Base-by-base conservation (phyloP, 2,888 invertebrate genomes). In the Sabellastarte sp. region DNA sequence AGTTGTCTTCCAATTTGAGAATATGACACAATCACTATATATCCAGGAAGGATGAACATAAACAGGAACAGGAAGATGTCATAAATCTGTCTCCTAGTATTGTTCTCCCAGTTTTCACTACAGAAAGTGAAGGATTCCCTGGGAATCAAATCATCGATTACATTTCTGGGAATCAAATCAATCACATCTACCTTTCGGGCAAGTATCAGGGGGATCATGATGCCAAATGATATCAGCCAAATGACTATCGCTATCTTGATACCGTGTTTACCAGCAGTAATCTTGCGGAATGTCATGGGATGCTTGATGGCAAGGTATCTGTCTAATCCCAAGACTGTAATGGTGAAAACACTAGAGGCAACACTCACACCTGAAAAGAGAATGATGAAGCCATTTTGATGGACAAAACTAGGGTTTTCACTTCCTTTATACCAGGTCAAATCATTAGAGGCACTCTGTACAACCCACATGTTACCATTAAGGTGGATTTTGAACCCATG, bases 31-130 rank as follows among this genome's bases (percentile, higher is more conserved):
- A 84, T 78, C 3, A 86, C 85, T 1, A 85, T 78, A 32, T 75
- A 73, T 0, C 91, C 91, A 2, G 91, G 92, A n/a, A 91, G 85
- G 0, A 90, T 89, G 76, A 91, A 92, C 41, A 91, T 90, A n/a
- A 90, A 86, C 1, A 89, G 85, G 76, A 92, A 91, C 76, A 89
- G 89, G 75, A 89, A 87, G 0, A 88, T 85, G 5, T 91, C 91
- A 71, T 89, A 89, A 1, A 88, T 81, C 66, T 88, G 86, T 24
- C 76, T 84, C 63, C 86, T 81, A 2, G 20, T n/a, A 1, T 28
- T 20, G 0, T 57, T 26, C 10, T 66, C 51, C 73, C 73, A 73
- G 20, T 55, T 58, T 56, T 73, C 73, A 57, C 58, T 32, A 61
- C 73, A 73, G 57, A 63, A 65, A 41, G 10, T 15, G 10, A 41